A percentile compares a stretch with the other conserved stretches of the same genome.
Evolutionary conservation across 2,113 vertebrate species (phyloP).

Genomic region (Lepidothrix coronata): DNA sequence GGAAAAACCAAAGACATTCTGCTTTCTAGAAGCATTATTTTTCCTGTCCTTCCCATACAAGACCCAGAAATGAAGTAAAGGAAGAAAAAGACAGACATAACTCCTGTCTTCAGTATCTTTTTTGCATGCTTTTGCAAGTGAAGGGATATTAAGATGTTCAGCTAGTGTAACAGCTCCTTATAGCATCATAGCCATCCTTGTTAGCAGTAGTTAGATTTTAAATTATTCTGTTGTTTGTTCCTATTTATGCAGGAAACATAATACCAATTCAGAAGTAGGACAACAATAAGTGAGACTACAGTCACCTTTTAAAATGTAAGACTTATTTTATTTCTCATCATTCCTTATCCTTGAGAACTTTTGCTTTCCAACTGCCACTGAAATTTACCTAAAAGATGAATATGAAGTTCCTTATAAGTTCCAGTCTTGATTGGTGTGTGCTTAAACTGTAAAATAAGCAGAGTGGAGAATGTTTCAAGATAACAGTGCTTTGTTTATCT

Average conservation of each 20-base stretch:
- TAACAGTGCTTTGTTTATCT: background rate
- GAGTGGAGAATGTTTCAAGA: background rate
- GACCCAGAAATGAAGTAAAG: background rate
- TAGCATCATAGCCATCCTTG: fast-evolving
- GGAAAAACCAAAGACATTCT: background rate
- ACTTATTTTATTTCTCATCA: background rate
- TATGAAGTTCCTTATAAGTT: background rate
- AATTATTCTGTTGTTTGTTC: background rate
- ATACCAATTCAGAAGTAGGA: background rate
- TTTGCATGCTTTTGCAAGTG: background rate
- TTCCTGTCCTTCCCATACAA: background rate
- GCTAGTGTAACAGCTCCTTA: background rate
- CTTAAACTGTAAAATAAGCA: background rate
- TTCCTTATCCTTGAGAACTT: background rate
- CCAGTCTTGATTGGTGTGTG: background rate
- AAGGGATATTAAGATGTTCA: background rate
- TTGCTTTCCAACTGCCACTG: background rate
- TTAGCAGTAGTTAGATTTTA: background rate
- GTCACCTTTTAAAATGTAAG: background rate
- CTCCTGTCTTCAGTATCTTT: background rate
- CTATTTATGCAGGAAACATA: background rate
- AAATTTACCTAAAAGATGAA: background rate
- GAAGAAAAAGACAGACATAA: background rate
- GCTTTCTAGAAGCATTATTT: background rate
- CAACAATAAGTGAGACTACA: background rate